These are phyloP conservation scores for Strigamia transsilvanica DNA, from an alignment of 2,888 invertebrate genomes.

Conservation along the genomic window DNA sequence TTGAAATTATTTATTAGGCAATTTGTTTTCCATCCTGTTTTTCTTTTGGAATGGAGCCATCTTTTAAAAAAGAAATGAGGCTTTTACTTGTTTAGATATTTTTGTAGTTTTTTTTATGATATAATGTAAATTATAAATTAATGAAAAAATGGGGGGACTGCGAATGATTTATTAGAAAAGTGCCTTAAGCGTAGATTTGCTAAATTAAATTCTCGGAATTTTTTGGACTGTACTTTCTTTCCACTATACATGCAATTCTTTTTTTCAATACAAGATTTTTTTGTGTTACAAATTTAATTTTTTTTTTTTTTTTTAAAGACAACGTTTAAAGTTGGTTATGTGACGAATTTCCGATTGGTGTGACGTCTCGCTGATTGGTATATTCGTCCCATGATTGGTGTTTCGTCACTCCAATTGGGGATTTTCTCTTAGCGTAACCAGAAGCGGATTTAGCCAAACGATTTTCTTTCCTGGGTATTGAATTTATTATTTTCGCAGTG, in stretches of 20 bases:
- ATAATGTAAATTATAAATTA: not conserved
- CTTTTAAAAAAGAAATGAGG: not conserved
- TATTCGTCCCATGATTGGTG: constrained; percentile 54
- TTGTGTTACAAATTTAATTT: no score
- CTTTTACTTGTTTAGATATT: constrained; percentile 10
- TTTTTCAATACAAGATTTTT: no score
- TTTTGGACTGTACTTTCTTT: not conserved
- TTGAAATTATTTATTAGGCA: constrained; percentile 26
- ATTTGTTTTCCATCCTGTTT: not conserved
- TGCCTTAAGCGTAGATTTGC: not conserved
- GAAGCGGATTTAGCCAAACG: not conserved
- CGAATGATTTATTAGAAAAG: constrained; percentile 6
- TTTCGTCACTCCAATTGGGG: constrained; percentile 54
- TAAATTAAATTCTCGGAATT: not conserved
- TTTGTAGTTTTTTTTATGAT: constrained; percentile 15
- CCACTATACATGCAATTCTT: no score
- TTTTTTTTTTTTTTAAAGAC: no score
- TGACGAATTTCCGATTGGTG: constrained; percentile 51
- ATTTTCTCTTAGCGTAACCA: not conserved
- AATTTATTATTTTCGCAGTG: not conserved
- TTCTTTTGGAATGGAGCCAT: constrained; percentile 12
- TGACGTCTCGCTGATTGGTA: constrained; percentile 55
- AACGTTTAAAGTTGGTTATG: not conserved
- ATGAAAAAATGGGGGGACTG: not conserved
- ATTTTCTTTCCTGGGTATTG: not conserved